Conservation (phyloP, 2,113 vertebrate species). For the Cryptoleucopteryx plumbea region DNA sequence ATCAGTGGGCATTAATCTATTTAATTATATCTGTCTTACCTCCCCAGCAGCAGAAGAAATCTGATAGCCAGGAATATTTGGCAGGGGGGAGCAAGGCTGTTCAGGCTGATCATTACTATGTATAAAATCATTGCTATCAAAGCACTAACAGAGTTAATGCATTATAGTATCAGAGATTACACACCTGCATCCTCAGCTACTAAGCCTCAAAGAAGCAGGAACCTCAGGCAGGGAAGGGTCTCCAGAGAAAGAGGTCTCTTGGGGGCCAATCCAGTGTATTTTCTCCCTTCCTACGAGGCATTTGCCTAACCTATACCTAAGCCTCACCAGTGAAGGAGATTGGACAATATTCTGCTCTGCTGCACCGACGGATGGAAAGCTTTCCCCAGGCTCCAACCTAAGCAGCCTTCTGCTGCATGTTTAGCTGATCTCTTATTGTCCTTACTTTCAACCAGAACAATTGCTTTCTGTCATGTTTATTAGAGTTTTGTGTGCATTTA, state of each 20-base stretch:
- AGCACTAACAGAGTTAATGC: background rate
- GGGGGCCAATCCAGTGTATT: background rate
- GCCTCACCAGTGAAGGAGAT: background rate
- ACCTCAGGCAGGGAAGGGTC: background rate
- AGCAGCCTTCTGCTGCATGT: background rate
- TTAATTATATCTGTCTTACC: background rate
- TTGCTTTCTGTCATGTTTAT: background rate
- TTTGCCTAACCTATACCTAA: background rate
- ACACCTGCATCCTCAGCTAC: background rate
- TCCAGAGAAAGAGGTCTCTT: background rate
- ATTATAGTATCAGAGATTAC: background rate
- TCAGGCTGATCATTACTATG: background rate
- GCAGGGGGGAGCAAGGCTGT: background rate
- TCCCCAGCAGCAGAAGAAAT: background rate
- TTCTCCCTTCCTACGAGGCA: background rate
- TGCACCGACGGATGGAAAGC: background rate
- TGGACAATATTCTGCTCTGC: background rate
- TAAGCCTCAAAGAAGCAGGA: background rate
- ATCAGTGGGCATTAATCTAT: background rate
- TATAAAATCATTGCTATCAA: background rate
- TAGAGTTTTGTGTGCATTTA: background rate
- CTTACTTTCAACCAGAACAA: background rate
- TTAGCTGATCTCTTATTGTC: background rate
- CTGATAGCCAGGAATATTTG: background rate
- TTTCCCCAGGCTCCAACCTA: background rate